Evolutionary conservation across 2,888 invertebrate genomes (phyloP).

Genomic region (Macrostomum cliftonense): DNA sequence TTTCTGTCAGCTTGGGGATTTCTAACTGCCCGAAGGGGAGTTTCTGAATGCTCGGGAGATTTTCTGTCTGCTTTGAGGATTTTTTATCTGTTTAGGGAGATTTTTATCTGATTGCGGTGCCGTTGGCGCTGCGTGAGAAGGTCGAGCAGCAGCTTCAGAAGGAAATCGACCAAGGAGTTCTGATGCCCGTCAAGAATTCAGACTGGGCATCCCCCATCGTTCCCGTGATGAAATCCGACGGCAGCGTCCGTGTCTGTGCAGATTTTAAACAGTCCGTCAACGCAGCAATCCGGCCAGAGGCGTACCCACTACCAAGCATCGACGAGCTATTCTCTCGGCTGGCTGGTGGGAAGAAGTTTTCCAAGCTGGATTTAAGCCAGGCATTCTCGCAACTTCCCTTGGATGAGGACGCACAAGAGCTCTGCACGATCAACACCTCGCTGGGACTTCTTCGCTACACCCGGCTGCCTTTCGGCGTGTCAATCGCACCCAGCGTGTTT

Average conservation of each 20-base stretch:
- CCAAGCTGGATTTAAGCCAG: constrained; percentile 17
- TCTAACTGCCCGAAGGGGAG: too few species aligned
- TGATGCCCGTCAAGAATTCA: constrained; percentile 7
- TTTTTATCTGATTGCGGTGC: too few species aligned
- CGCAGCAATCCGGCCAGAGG: constrained; percentile 6
- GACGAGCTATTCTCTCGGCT: constrained; percentile 13
- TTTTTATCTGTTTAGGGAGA: too few species aligned
- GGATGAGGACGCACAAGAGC: constrained; percentile 12
- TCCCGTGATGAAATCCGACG: constrained; percentile 15
- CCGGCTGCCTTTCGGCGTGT: constrained; percentile 16
- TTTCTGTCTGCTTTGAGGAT: too few species aligned
- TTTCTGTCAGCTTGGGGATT: too few species aligned
- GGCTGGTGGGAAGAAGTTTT: constrained; percentile 13
- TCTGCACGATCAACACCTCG: constrained; percentile 15
- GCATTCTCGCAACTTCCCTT: constrained; percentile 16
- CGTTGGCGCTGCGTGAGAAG: constrained; percentile 11
- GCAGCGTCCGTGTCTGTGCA: constrained; percentile 16
- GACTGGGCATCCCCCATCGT: constrained; percentile 18
- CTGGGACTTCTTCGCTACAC: constrained; percentile 16
- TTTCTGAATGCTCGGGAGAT: too few species aligned
- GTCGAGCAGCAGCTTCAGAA: neutral
- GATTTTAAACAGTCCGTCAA: constrained; percentile 19
- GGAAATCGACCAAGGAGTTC: too few species aligned
- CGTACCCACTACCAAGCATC: constrained; percentile 12
- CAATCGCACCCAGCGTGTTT: constrained; percentile 16